Base-by-base conservation (phyloP, 2,888 invertebrate genomes). In the Drosophila gaucha region DNA sequence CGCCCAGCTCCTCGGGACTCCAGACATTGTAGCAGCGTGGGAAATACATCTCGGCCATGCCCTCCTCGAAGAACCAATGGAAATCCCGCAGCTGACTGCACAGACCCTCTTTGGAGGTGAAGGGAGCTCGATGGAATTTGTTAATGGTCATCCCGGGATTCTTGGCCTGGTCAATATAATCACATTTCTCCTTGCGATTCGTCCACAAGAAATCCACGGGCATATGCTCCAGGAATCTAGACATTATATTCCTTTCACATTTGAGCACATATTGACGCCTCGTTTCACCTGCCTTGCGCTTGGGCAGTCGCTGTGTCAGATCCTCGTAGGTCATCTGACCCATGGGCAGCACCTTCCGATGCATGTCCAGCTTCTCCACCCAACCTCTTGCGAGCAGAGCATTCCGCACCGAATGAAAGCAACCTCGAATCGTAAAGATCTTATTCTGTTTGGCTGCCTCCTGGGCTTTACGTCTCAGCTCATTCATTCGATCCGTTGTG, bases 131-230 rank as follows among this genome's bases (percentile, higher is more conserved):
- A 77, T 95, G 95, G 91, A 96, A 98, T 85, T 98, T 95, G 91
- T 95, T 95, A 85, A 96, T 94, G 55, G 95, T 93, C 90, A 96
- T 96, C 39, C 94, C 93, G 62, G 94, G 94, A 78, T 92, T 92
- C 60, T 89, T 91, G 5, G 90, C 89, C 69, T 91, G 90, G 67
- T 92, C 92, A 14, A 91, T 88, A 71, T 91, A 91, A 63, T 92
- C 92, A 58, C 90, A 89, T 91, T 95, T 95, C 75, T 97, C 97
- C 63, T 96, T 94, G 73, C 96, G 95, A 57, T 96, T 95, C 44
- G 97, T 97, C 97, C 98, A 98, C 31, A 98, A 93, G 82, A 98
- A 96, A 86, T 97, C 96, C 1, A 97, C 96, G 0, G 95, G 94
- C 80, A 95, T 94, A 84, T 96, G 95, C 79, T 95, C 95, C 87